Base-by-base conservation (phyloP, 2,888 invertebrate species). In the Sialis lutaria region DNA sequence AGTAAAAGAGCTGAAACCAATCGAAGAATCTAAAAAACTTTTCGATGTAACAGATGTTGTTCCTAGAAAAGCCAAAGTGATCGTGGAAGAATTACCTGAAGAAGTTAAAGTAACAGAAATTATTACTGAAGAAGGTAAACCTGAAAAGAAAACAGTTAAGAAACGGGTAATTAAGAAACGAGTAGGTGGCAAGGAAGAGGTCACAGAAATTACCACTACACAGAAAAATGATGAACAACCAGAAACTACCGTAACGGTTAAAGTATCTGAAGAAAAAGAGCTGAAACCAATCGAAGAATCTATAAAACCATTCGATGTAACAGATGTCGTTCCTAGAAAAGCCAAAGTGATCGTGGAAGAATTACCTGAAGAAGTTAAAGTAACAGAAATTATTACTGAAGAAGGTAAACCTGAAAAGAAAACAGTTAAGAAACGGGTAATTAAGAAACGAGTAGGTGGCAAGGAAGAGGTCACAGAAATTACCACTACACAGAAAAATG, bases 391-490 rank as follows among this genome's bases (percentile, higher is more conserved):
- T 7, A 50, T 50, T 5, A 56, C 56, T 1, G 53, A 60, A 12
- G 55, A 58, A 43, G 65, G 64, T 2, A 62, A 62, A 43, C 53
- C 60, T 1, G 60, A 60, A 12, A 58, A 59, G 48, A 51, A 56
- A 40, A 55, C 55, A 6, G 57, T 55, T 13, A 54, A 51, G 53
- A 62, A 60, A 41, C 53, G 59, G 2, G 54, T 58, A 0, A 57
- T 57, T 3, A 58, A 58, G 45, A 56, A 61, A 53, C 56, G 58
- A 48, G 52, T 56, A n/a, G 59, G 57, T 2, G 53, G 53, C 6
- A 54, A 55, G 22, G 42, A 60, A 9, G 52, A 57, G 53, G 51
- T 64, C 51, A 53, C 59, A 53, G 6, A 46, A 46, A 40, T 46
- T 13, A 46, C 63, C 53, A 66, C 64, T 22, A 22, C 22, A 22